These are phyloP conservation scores for Gryllus bimaculatus DNA, from an alignment of 1,140 invertebrate species.

Conservation along the genomic window DNA sequence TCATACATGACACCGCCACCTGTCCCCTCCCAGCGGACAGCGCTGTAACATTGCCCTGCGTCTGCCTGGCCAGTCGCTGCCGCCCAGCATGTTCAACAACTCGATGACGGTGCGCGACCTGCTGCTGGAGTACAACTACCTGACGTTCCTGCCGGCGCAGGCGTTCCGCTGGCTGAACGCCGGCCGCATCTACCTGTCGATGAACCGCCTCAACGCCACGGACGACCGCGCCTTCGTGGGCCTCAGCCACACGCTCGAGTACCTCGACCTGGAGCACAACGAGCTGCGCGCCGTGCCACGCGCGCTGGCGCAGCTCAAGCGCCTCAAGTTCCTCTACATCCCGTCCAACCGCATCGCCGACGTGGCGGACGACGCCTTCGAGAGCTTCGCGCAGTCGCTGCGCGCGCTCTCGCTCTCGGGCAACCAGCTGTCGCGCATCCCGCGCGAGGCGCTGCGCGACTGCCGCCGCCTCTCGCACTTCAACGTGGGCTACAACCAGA, in stretches of 20 bases:
- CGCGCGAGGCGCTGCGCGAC: constrained; percentile 52
- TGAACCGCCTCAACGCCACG: constrained; percentile 59
- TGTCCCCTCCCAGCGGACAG: too few relatives aligned
- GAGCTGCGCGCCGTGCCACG: constrained; percentile 54
- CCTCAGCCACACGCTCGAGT: constrained; percentile 61
- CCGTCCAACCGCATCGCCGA: constrained; percentile 65
- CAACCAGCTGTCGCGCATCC: constrained; percentile 64
- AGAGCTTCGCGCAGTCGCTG: constrained; percentile 47
- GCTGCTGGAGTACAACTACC: constrained; percentile 67
- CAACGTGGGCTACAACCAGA: constrained; percentile 79
- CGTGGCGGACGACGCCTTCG: constrained; percentile 45
- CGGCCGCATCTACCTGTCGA: constrained; percentile 65
- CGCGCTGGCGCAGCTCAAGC: constrained; percentile 53
- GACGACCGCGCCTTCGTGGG: constrained; percentile 61
- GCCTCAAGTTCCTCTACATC: constrained; percentile 69
- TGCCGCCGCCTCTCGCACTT: constrained; percentile 66
- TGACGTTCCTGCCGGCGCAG: constrained; percentile 50
- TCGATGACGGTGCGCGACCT: constrained; percentile 65
- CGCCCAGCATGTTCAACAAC: constrained; percentile 50
- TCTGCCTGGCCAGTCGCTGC: constrained; percentile 47
- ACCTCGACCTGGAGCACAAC: constrained; percentile 75
- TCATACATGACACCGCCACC: too few relatives aligned
- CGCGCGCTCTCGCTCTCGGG: constrained; percentile 70
- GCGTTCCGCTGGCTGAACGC: constrained; percentile 58
- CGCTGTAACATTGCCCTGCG: too few relatives aligned